Evolutionary conservation across 2,113 vertebrate species (phyloP).

Genomic region (Typhlomys cinereus): DNA sequence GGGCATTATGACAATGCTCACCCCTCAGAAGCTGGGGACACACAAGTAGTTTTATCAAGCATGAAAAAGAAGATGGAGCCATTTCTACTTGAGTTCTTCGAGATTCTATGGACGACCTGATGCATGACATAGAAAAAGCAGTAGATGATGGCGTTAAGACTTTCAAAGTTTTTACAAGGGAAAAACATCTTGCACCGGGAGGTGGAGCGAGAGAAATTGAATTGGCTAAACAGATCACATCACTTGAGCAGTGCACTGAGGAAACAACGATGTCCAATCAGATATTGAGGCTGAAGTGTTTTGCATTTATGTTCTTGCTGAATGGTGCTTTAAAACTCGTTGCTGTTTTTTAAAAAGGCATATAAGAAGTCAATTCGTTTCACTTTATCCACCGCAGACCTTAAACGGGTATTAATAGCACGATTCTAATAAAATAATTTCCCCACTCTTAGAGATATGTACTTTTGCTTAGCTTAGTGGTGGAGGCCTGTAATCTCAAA

Average conservation of each 20-base stretch:
- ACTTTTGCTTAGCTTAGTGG: no score
- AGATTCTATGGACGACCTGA: conserved; percentile 97
- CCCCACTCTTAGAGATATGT: no score
- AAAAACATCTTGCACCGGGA: conserved; percentile 95
- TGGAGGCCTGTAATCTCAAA: no score
- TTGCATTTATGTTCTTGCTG: conserved; percentile 52
- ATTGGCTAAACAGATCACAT: conserved; percentile 94
- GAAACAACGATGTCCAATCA: conserved; percentile 95
- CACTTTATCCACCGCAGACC: no score
- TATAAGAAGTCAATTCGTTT: no score
- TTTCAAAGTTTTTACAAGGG: conserved; percentile 97
- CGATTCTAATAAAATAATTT: no score
- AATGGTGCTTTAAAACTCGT: conserved; percentile 62
- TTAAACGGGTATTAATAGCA: no score
- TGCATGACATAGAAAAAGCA: conserved; percentile 98
- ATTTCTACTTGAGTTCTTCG: conserved; percentile 96
- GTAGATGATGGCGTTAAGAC: conserved; percentile 98
- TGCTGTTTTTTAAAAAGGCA: no score
- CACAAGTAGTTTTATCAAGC: conserved; percentile 98
- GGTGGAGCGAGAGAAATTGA: conserved; percentile 98
- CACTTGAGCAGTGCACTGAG: conserved; percentile 95
- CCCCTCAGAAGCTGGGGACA: conserved; percentile 96
- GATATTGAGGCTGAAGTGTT: conserved; percentile 96
- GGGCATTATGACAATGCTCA: conserved; percentile 93
- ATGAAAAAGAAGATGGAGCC: conserved; percentile 96